Base-by-base conservation (phyloP, 2,888 invertebrate species). In the Bembecia ichneumoniformis region DNA sequence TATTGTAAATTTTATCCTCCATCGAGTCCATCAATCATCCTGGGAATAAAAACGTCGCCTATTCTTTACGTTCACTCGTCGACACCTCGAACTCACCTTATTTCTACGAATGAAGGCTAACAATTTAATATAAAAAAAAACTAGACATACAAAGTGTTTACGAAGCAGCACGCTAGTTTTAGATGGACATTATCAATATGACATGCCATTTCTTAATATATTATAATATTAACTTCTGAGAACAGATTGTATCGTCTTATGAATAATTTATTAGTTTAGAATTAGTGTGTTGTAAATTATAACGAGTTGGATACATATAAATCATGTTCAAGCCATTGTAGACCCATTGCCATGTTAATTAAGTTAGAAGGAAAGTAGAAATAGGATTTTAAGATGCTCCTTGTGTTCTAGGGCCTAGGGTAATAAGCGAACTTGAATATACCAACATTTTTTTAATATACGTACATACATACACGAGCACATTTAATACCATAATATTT, bases 241-340 rank as follows among this genome's bases (percentile, higher is more conserved):
- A 71, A 71, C 51, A 68, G 73, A 72, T 74, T 66, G 66, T 71
- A 74, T 72, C 68, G 60, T 59, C 68, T 68, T 62, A 74, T 71
- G 70, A 73, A 74, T 75, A 74, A 69, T 73, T 67, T 66, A 73
- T 68, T 66, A 58, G 60, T 55, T 66, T 47, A 51, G 57, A 64
- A 68, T 64, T 57, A 59, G 64, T 51, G 55, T 57, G 52, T 58
- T 57, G 62, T 73, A 68, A 69, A 73, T 72, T 69, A 53, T 52
- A 52, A 52, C 49, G 13, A 40, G n/a, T 40, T 47, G 58, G 52
- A 34, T 50, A 49, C 35, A 49, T 43, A 52, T 54, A 52, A 52
- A 50, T 52, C 47, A 63, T 55, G 40, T 60, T 52, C 28, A 28
- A 28, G 28, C 28, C 28, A 2, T 28, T 4, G 28, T 9, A 5